Conservation (phyloP, 2,888 invertebrate genomes). For the Polyommatus icarus region DNA sequence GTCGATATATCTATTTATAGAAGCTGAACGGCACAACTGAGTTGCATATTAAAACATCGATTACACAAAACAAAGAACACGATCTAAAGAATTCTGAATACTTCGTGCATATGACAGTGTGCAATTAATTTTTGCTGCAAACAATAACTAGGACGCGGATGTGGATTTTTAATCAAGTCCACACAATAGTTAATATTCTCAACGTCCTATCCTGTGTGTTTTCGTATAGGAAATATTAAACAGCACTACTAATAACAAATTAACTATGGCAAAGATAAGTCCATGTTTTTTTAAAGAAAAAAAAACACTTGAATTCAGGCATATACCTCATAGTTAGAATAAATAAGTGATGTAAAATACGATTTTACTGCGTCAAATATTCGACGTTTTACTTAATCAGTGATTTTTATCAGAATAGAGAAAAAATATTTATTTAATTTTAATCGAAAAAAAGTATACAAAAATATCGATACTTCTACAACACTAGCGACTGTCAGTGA, state of each 20-base stretch:
- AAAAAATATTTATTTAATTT: too few relatives aligned
- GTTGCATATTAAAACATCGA: constrained; percentile 45
- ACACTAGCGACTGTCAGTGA: constrained; percentile 38
- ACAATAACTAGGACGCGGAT: constrained; percentile 14
- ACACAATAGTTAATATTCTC: constrained; percentile 14
- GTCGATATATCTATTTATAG: not conserved
- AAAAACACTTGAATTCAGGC: not conserved
- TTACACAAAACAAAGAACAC: constrained; percentile 42
- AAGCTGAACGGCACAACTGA: constrained; percentile 36
- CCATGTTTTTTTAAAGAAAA: not conserved
- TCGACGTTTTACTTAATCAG: too few relatives aligned
- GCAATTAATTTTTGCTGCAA: constrained; percentile 22
- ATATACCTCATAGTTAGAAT: not conserved
- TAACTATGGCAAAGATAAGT: not conserved
- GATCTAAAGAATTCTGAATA: constrained; percentile 40
- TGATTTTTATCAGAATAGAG: too few relatives aligned
- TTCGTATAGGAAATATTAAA: not conserved
- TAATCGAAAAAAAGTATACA: not conserved
- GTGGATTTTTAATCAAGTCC: constrained; percentile 22
- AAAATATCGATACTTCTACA: constrained; percentile 7
- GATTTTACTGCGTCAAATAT: too few relatives aligned
- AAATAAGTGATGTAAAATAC: not conserved
- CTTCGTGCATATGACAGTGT: constrained; percentile 38
- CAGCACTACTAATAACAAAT: not conserved
- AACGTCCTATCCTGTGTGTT: constrained; percentile 6